Evolutionary conservation across 2,113 vertebrate genomes (phyloP).

Genomic region (Notothenia coriiceps): DNA sequence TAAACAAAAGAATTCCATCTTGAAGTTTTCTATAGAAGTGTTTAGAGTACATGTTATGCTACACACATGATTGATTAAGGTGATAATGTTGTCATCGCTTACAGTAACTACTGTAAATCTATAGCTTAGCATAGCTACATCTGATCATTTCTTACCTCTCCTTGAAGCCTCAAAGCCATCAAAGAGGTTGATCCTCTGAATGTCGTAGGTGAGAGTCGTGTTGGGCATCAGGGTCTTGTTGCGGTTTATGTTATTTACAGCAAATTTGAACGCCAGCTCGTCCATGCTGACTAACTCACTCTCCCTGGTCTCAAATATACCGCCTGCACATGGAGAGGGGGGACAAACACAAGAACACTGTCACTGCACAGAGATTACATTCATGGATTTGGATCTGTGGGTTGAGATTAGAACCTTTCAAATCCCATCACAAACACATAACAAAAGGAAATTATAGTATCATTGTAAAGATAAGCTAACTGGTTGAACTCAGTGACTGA

Average conservation of each 20-base stretch:
- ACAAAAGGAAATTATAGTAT: not conserved
- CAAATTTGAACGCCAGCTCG: slow-evolving; percentile 99
- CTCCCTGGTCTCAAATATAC: slow-evolving; percentile 97
- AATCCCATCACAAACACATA: not conserved
- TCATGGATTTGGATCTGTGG: not conserved
- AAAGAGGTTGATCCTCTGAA: slow-evolving; percentile 97
- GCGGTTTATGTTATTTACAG: slow-evolving; percentile 96
- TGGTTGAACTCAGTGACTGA: not conserved
- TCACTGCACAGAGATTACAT: not conserved
- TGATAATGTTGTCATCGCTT: not conserved
- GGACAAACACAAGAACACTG: not conserved
- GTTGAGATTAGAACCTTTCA: slow-evolving; percentile 6
- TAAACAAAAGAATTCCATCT: no score
- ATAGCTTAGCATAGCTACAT: not conserved
- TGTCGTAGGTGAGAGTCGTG: slow-evolving; percentile 96
- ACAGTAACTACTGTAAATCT: not conserved
- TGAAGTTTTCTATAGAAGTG: no score
- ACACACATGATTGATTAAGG: not conserved
- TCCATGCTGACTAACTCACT: slow-evolving; percentile 95
- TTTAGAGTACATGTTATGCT: not conserved
- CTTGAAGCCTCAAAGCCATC: slow-evolving; percentile 98
- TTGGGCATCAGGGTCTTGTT: slow-evolving; percentile 98
- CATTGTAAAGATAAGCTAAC: not conserved
- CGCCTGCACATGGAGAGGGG: slow-evolving; percentile 85
- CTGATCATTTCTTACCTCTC: slow-evolving; percentile 86